A percentile compares a stretch with the other conserved stretches of the same genome.
phyloP scores from a whole-genome alignment of 2,797 vertebrate genomes.

The Alca torda region DNA sequence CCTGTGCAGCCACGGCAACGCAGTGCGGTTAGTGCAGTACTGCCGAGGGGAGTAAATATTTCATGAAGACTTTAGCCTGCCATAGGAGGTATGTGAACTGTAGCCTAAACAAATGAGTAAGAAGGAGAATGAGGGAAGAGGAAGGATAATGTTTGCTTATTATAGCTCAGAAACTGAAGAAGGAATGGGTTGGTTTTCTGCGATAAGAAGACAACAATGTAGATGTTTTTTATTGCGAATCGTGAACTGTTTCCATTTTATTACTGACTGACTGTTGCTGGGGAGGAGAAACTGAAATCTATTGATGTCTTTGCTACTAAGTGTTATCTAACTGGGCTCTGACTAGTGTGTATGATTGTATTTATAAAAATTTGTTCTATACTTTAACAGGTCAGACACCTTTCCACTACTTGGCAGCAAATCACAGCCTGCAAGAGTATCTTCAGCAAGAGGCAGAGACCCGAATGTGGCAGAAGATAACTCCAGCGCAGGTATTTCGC shows the following conservation, averaged over 20 bases:
- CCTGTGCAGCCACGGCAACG: neutral
- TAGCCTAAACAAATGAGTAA: neutral
- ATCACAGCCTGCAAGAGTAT: constrained; percentile 62
- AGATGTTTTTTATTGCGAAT: neutral
- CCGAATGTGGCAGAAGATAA: constrained; percentile 71
- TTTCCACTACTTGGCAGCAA: constrained; percentile 69
- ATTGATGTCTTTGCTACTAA: neutral
- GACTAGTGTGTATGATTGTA: fast-evolving
- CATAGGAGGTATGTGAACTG: neutral
- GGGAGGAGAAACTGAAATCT: neutral
- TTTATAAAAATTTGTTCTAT: neutral
- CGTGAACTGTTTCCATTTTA: neutral
- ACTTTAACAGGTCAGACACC: constrained; percentile 71
- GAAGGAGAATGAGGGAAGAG: neutral
- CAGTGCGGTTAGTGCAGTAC: neutral
- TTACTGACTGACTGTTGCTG: neutral
- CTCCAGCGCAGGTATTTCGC: constrained; percentile 78
- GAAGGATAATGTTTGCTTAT: neutral
- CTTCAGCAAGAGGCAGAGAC: constrained; percentile 76
- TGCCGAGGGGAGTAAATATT: neutral
- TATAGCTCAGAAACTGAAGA: neutral
- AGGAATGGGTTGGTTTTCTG: neutral
- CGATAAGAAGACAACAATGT: neutral
- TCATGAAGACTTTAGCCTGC: neutral
- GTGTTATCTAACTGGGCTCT: neutral